phyloP scores from a whole-genome alignment of 1,140 invertebrate species.

The Agrilus planipennis region DNA sequence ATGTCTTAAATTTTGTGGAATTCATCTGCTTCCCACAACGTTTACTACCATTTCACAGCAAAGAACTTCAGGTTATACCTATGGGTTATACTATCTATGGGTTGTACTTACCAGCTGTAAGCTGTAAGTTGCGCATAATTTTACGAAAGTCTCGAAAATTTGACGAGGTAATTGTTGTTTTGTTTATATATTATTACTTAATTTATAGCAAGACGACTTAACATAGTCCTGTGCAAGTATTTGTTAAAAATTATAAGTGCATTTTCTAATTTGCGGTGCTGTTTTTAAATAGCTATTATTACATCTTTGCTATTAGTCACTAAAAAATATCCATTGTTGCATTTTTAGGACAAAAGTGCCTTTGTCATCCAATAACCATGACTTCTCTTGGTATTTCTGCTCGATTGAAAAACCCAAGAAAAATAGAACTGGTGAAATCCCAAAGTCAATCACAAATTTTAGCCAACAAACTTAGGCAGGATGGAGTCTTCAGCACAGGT shows the following conservation, averaged over 20 bases:
- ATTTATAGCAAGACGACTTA: not conserved
- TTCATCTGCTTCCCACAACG: too few species aligned
- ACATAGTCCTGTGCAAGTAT: not conserved
- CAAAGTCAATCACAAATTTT: constrained; percentile 32
- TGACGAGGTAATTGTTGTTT: constrained; percentile 2
- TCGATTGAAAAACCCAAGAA: constrained; percentile 30
- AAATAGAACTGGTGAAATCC: constrained; percentile 31
- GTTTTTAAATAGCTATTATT: too few species aligned
- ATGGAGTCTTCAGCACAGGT: constrained; percentile 33
- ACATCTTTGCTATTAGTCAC: constrained; percentile 19
- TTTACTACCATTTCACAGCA: too few species aligned
- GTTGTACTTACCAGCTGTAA: too few species aligned
- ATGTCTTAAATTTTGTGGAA: too few species aligned
- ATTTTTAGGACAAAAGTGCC: constrained; percentile 12
- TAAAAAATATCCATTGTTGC: constrained; percentile 11
- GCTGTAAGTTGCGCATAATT: not conserved
- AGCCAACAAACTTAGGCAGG: constrained; percentile 30
- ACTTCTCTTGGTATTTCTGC: constrained; percentile 32
- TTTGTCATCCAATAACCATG: constrained; percentile 22
- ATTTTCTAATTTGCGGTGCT: not conserved
- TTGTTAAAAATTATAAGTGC: not conserved
- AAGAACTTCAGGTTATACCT: too few species aligned
- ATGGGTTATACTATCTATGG: too few species aligned
- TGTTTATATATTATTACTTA: not conserved
- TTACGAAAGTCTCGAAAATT: not conserved